Conservation (phyloP, 1,140 invertebrate species). For the Neodiprion fabricii region DNA sequence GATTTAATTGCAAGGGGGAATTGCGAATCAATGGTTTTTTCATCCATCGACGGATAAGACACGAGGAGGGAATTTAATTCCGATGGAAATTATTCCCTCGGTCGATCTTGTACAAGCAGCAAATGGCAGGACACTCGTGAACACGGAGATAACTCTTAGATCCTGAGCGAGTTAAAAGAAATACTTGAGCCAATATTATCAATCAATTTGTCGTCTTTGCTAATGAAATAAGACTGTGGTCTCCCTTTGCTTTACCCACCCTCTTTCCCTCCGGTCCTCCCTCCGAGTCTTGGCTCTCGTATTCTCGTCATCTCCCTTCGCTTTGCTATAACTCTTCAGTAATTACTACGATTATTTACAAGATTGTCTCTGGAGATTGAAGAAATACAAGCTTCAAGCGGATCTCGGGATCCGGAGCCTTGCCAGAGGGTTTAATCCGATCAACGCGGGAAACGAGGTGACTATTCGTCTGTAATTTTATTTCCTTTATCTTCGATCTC, state of each 20-base stretch:
- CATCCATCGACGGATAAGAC: too few relatives aligned
- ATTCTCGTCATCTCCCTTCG: neutral
- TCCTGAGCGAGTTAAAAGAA: neutral
- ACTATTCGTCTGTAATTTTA: constrained; percentile 41
- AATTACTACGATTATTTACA: constrained; percentile 20
- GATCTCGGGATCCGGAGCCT: neutral
- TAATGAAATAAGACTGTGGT: constrained; percentile 18
- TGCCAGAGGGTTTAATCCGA: constrained; percentile 33
- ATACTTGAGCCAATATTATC: constrained; percentile 19
- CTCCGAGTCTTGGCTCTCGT: neutral
- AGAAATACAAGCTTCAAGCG: constrained; percentile 2
- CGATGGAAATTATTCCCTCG: too few relatives aligned
- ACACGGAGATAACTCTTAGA: neutral
- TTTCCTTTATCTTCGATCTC: too few relatives aligned
- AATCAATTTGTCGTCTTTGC: constrained; percentile 18
- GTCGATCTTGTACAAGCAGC: too few relatives aligned
- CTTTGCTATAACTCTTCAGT: constrained; percentile 3
- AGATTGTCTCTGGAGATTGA: constrained; percentile 4
- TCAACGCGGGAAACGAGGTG: constrained; percentile 36
- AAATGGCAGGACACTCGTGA: too few relatives aligned
- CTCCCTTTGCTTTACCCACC: neutral
- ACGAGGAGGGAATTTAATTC: too few relatives aligned
- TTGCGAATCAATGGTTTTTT: too few relatives aligned
- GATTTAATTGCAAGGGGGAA: too few relatives aligned
- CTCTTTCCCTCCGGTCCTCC: neutral